These are phyloP conservation scores for Spheniscus mendiculus DNA, from an alignment of 2,113 vertebrate genomes.

Conservation along the genomic window DNA sequence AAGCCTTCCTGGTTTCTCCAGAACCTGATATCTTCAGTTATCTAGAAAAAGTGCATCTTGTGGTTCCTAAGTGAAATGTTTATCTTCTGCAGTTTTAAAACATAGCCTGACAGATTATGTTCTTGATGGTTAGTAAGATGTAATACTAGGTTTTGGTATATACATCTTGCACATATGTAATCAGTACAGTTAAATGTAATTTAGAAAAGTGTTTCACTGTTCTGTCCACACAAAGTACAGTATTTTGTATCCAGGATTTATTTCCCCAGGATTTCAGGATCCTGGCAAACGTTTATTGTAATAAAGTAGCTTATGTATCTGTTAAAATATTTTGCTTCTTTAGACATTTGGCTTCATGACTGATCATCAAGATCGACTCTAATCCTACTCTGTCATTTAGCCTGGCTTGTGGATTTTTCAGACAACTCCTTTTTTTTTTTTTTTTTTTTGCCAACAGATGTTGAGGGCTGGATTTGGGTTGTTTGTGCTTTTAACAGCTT, in stretches of 20 bases:
- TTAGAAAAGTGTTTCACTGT: background rate
- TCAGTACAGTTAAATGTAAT: background rate
- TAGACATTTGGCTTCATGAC: background rate
- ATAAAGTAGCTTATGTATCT: background rate
- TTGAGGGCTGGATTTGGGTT: background rate
- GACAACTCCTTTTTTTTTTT: background rate
- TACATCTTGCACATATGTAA: background rate
- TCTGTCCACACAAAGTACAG: background rate
- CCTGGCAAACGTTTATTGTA: background rate
- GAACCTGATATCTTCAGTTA: background rate
- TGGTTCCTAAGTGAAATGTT: background rate
- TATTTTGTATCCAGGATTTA: background rate
- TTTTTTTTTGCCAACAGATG: background rate
- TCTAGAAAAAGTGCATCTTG: background rate
- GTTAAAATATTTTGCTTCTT: background rate
- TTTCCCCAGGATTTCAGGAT: background rate
- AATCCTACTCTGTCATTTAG: background rate
- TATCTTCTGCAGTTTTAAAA: background rate
- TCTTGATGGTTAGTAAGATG: background rate
- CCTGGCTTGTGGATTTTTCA: background rate
- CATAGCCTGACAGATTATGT: background rate
- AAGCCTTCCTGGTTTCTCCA: background rate
- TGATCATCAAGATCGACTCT: background rate
- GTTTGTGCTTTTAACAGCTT: slow-evolving; percentile 14
- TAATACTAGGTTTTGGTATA: background rate